A percentile compares a stretch with the other conserved stretches of the same genome.
Conservation (phyloP, 2,113 vertebrate species). For the Ifrita kowaldi region DNA sequence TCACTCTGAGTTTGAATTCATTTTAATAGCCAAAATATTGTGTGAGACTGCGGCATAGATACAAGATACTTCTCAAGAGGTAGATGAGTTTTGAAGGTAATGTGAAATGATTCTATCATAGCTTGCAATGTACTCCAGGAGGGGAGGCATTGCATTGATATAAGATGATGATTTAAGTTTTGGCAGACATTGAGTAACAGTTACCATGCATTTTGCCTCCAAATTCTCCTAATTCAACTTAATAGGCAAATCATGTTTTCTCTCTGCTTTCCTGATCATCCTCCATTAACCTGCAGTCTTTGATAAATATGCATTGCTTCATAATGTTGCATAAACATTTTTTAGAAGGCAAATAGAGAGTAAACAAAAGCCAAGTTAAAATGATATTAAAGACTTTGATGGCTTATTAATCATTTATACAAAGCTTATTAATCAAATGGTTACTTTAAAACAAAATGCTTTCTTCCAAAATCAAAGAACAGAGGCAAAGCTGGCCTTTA, state of each 20-base stretch:
- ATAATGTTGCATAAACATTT: constrained; percentile 57
- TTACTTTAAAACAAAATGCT: neutral
- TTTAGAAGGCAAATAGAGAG: constrained; percentile 39
- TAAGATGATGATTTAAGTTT: constrained; percentile 37
- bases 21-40: neutral
- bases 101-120: neutral
- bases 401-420: constrained; percentile 40
- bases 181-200: constrained; percentile 6
- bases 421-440: constrained; percentile 13
- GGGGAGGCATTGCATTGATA: neutral
- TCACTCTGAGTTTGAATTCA: neutral
- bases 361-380: constrained; percentile 46
- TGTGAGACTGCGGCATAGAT: neutral
- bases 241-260: constrained; percentile 40
- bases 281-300: constrained; percentile 48
- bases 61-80: neutral
- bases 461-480: neutral
- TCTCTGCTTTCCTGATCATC: constrained; percentile 29
- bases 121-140: neutral
- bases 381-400: constrained; percentile 27
- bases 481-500: neutral
- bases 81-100: neutral
- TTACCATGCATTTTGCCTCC: constrained; percentile 35
- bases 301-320: constrained; percentile 26
- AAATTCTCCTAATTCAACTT: constrained; percentile 28